These are phyloP conservation scores for Malaclemys terrapin DNA, from an alignment of 2,113 vertebrate genomes.

Conservation along the genomic window DNA sequence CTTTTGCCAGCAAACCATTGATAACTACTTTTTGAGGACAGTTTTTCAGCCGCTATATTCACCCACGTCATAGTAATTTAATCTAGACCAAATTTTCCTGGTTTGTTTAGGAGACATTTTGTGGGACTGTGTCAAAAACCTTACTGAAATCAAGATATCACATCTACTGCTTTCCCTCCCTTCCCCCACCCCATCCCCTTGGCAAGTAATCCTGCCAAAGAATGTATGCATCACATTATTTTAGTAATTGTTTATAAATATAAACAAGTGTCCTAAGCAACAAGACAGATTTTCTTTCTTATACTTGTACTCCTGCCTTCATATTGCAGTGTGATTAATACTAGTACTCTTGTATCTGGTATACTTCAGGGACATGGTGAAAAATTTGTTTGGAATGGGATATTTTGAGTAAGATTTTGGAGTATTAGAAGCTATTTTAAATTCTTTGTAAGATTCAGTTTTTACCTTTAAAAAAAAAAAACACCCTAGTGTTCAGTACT, in stretches of 20 bases:
- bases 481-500: neutral
- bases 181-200: neutral
- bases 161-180: neutral
- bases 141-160: neutral
- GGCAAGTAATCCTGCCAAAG: neutral
- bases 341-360: neutral
- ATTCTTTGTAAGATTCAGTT: neutral
- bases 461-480: neutral
- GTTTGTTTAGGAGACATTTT: neutral
- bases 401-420: neutral
- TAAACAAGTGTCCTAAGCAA: neutral
- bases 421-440: neutral
- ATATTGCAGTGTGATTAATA: neutral
- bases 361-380: neutral
- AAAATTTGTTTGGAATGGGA: neutral
- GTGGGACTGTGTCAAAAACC: neutral
- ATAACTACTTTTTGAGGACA: neutral
- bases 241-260: neutral
- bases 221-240: neutral
- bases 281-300: neutral
- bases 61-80: neutral
- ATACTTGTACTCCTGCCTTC: neutral
- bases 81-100: neutral
- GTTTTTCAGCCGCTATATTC: neutral
- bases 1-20: neutral